Percentiles rank a stretch among this genome's conserved stretches.
Conservation (phyloP, 2,888 invertebrate species). For the Mythimna vitellina region DNA sequence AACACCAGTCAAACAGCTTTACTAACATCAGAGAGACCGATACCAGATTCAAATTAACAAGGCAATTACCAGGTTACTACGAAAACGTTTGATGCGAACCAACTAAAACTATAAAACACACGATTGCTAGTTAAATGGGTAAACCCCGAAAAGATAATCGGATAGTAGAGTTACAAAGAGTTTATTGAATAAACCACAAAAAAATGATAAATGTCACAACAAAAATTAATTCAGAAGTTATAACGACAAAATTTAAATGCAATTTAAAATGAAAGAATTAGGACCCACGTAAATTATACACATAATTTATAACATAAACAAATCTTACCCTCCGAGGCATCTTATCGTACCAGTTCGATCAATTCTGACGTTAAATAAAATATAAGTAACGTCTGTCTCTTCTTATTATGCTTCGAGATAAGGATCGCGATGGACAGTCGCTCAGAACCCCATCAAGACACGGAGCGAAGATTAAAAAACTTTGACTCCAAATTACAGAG, state of each 20-base stretch:
- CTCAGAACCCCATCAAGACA: conserved; percentile 87
- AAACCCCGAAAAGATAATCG: conserved; percentile 19
- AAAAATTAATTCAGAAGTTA: conserved; percentile 47
- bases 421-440: conserved; percentile 88
- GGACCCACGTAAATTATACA: conserved; percentile 74
- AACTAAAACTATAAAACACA: conserved; percentile 77
- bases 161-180: conserved; percentile 14
- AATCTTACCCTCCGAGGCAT: conserved; percentile 80
- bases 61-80: conserved; percentile 85
- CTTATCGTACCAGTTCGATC: conserved; percentile 88
- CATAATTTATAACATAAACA: conserved; percentile 87
- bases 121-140: conserved; percentile 66
- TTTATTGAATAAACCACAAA: not conserved
- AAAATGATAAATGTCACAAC: conserved; percentile 31
- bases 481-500: conserved; percentile 86
- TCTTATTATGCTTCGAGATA: conserved; percentile 89
- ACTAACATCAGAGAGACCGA: conserved; percentile 84
- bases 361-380: conserved; percentile 89
- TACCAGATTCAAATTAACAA: conserved; percentile 86
- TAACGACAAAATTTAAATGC: conserved; percentile 20
- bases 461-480: conserved; percentile 84
- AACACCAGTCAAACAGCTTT: conserved; percentile 82
- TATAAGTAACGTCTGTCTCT: conserved; percentile 90
- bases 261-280: conserved; percentile 52
- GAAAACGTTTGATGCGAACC: conserved; percentile 76